A percentile compares a stretch with the other conserved stretches of the same genome.
Evolutionary conservation across 2,113 vertebrate species (phyloP).

Genomic region (Perca schrenkii): DNA sequence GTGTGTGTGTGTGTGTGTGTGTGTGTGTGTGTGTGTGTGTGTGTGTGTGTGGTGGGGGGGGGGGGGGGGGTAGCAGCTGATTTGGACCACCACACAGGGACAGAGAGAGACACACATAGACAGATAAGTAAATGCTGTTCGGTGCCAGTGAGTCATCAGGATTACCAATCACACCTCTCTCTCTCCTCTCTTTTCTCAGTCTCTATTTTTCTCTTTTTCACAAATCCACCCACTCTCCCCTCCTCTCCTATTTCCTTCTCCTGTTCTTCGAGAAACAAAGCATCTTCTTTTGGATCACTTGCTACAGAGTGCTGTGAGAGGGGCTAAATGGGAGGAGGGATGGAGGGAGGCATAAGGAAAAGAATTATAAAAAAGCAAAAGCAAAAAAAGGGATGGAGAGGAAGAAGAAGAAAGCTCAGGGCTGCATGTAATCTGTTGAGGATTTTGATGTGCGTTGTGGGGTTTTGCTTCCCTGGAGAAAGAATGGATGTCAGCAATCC

Average conservation of each 20-base stretch:
- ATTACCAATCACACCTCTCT: conserved; percentile 75
- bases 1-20: conserved; percentile 26
- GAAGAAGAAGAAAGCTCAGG: neutral
- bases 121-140: conserved; percentile 52
- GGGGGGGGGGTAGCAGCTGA: conserved; percentile 27
- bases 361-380: neutral
- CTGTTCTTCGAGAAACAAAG: conserved; percentile 73
- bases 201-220: conserved; percentile 66
- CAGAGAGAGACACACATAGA: conserved; percentile 43
- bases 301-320: conserved; percentile 56
- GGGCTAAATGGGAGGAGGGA: conserved; percentile 33
- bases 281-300: conserved; percentile 76
- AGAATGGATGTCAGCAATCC: neutral
- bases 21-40: conserved; percentile 34
- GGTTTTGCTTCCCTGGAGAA: neutral
- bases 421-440: neutral
- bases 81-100: conserved; percentile 55
- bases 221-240: conserved; percentile 74
- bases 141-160: conserved; percentile 65
- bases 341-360: conserved; percentile 27
- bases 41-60: neutral
- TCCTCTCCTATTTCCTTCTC: conserved; percentile 59
- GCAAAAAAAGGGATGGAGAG: neutral
- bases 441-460: neutral
- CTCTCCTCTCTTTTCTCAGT: conserved; percentile 45